phyloP scores from a whole-genome alignment of 2,113 vertebrate species.

The Brachirus orientalis region DNA sequence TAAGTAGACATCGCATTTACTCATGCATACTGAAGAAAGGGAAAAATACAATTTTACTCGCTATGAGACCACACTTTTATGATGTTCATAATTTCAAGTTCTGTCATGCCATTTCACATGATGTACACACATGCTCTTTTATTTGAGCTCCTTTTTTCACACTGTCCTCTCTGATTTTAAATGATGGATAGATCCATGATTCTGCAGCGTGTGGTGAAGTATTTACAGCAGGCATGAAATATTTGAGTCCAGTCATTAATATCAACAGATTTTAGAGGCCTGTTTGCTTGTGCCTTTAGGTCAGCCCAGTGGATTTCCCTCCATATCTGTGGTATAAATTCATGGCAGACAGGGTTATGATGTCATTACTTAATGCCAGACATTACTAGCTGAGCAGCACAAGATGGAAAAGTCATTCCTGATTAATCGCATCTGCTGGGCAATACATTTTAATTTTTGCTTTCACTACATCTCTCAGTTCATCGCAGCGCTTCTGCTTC shows the following conservation, averaged over 20 bases:
- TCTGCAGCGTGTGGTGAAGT: constrained; percentile 29
- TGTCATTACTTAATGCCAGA: constrained; percentile 77
- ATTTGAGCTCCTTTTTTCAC: constrained; percentile 22
- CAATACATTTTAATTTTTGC: constrained; percentile 75
- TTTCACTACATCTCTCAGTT: constrained; percentile 50
- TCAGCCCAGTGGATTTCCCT: constrained; percentile 60
- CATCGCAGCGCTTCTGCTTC: constrained; percentile 37
- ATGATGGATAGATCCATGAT: constrained; percentile 41
- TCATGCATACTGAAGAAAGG: constrained; percentile 35
- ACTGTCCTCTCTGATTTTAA: constrained; percentile 36
- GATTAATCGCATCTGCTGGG: constrained; percentile 70
- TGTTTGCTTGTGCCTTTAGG: constrained; percentile 52
- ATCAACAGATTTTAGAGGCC: constrained; percentile 61
- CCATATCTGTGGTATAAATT: constrained; percentile 66
- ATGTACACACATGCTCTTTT: constrained; percentile 37
- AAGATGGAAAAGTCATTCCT: constrained; percentile 78
- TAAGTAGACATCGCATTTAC: constrained; percentile 32
- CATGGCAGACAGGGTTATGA: constrained; percentile 72
- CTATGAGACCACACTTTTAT: constrained; percentile 39
- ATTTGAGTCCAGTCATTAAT: constrained; percentile 61
- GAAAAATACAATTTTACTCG: constrained; percentile 27
- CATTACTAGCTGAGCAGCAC: constrained; percentile 73
- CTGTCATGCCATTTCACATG: constrained; percentile 38
- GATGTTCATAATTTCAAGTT: constrained; percentile 35
- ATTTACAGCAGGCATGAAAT: constrained; percentile 65